These are phyloP conservation scores for Ophion ellenae DNA, from an alignment of 2,888 invertebrate species.

Conservation along the genomic window DNA sequence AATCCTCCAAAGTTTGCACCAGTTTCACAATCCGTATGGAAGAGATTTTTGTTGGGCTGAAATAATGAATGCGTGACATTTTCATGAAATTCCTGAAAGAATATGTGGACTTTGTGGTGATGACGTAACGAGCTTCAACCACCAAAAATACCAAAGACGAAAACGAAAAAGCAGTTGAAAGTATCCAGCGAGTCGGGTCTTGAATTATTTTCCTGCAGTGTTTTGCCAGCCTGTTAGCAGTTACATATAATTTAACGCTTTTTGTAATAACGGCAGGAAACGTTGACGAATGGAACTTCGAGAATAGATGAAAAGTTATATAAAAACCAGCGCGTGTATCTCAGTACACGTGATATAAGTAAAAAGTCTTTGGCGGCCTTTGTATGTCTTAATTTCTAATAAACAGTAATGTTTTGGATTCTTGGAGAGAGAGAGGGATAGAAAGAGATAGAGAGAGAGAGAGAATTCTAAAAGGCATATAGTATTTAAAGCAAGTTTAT, in stretches of 20 bases:
- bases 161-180: not conserved
- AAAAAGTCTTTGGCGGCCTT: too few relatives aligned
- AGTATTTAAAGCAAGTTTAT: too few relatives aligned
- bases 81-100: conserved; percentile 63
- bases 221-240: not conserved
- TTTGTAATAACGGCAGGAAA: not conserved
- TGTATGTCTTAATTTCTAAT: too few relatives aligned
- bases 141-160: not conserved
- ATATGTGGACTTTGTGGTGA: conserved; percentile 64
- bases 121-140: conserved; percentile 10
- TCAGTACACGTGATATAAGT: too few relatives aligned
- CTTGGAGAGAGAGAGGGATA: too few relatives aligned
- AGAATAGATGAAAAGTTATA: too few relatives aligned
- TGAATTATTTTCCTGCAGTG: not conserved
- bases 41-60: conserved; percentile 23
- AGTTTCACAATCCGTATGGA: conserved; percentile 57
- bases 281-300: not conserved
- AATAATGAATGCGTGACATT: conserved; percentile 50
- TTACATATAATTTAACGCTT: not conserved
- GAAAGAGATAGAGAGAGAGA: too few relatives aligned
- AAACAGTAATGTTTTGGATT: too few relatives aligned
- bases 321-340: too few relatives aligned
- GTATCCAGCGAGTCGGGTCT: conserved; percentile 1
- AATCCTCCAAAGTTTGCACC: conserved; percentile 69
- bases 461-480: too few relatives aligned